These are phyloP conservation scores for Habrosyne pyritoides DNA, from an alignment of 2,888 invertebrate species.

Conservation along the genomic window DNA sequence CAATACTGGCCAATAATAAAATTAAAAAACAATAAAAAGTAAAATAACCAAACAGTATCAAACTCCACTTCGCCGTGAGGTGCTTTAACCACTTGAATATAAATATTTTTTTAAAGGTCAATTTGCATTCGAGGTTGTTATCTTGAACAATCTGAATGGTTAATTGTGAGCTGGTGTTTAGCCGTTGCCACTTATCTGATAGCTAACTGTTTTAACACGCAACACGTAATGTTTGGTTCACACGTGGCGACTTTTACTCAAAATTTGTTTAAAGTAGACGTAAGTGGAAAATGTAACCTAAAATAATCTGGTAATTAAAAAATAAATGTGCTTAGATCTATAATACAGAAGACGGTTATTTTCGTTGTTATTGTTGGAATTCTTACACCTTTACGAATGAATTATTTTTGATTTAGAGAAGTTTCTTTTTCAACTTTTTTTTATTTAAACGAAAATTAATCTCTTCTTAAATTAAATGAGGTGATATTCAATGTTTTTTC, in stretches of 20 bases:
- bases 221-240: slow-evolving; percentile 34
- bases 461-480: no score
- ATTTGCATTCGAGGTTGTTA: slow-evolving; percentile 69
- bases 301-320: no score
- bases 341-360: no score
- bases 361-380: no score
- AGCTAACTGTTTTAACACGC: slow-evolving; percentile 65
- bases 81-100: slow-evolving; percentile 19
- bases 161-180: slow-evolving; percentile 72
- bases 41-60: slow-evolving; percentile 4
- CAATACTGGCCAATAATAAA: neutral
- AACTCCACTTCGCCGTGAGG: slow-evolving; percentile 8
- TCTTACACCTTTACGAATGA: no score
- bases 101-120: slow-evolving; percentile 40
- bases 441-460: no score
- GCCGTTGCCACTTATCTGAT: slow-evolving; percentile 69
- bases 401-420: no score
- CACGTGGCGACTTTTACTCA: slow-evolving; percentile 23
- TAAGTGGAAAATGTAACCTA: no score
- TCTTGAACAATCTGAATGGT: slow-evolving; percentile 65
- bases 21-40: neutral
- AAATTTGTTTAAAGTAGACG: no score
- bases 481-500: no score
- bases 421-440: no score
- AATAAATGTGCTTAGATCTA: no score